Conservation (phyloP, 2,797 vertebrate genomes). For the Huso huso region DNA sequence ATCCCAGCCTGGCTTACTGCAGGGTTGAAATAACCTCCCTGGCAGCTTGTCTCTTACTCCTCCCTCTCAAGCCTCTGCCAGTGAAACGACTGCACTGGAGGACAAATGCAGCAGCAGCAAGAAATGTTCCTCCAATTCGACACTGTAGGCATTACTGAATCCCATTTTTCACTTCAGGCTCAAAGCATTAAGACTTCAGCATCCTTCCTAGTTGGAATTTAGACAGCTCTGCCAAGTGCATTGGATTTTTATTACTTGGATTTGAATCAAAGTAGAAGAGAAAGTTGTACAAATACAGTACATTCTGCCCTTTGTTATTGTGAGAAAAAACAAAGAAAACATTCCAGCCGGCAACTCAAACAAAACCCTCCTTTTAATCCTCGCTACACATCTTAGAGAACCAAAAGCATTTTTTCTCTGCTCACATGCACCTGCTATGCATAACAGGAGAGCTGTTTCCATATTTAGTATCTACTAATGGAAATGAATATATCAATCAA, state of each 20-base stretch:
- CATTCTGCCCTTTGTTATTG: not conserved
- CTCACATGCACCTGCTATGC: slow-evolving; percentile 13
- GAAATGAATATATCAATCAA: slow-evolving; percentile 4
- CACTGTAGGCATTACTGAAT: slow-evolving; percentile 5
- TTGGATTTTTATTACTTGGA: not conserved
- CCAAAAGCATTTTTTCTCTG: not conserved
- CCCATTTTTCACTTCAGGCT: slow-evolving; percentile 5
- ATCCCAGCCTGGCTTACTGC: slow-evolving; percentile 36
- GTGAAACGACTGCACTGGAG: slow-evolving; percentile 43
- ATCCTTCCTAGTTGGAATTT: not conserved
- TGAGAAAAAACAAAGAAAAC: not conserved
- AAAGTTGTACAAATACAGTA: not conserved
- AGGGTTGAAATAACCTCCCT: slow-evolving; percentile 38
- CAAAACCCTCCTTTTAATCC: not conserved
- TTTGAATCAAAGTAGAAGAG: not conserved
- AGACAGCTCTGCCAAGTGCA: not conserved
- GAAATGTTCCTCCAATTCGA: slow-evolving; percentile 34
- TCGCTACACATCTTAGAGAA: not conserved
- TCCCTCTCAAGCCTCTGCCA: slow-evolving; percentile 55
- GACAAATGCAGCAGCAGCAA: slow-evolving; percentile 40
- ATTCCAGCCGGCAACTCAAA: not conserved
- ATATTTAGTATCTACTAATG: slow-evolving; percentile 5
- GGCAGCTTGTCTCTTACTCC: slow-evolving; percentile 40
- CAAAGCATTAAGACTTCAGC: slow-evolving; percentile 12
- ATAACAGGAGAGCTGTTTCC: slow-evolving; percentile 13